A percentile compares a stretch with the other conserved stretches of the same genome.
Evolutionary conservation across 2,888 invertebrate genomes (phyloP).

Genomic region (Nasonia oneida): DNA sequence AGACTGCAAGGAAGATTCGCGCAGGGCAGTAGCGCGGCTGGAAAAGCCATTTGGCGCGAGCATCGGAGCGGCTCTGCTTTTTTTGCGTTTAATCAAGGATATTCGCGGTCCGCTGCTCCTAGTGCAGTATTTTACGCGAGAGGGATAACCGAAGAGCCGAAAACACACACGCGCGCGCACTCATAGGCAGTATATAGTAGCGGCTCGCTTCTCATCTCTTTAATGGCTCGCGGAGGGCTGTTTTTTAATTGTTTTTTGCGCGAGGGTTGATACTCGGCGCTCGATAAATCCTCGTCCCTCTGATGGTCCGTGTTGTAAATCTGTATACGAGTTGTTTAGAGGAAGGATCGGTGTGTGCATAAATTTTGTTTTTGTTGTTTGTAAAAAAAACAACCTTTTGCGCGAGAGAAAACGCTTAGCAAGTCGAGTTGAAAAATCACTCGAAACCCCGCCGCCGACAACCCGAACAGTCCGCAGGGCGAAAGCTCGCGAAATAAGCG

Average conservation of each 20-base stretch:
- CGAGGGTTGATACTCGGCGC: not conserved
- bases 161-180: conserved; percentile 3
- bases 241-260: not conserved
- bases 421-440: conserved; percentile 7
- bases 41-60: conserved; percentile 24
- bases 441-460: not conserved
- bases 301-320: not conserved
- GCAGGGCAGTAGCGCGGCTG: not conserved
- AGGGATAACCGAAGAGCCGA: conserved; percentile 62
- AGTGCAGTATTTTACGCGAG: conserved; percentile 66
- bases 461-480: not conserved
- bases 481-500: not conserved
- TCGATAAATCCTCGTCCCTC: not conserved
- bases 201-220: conserved; percentile 46
- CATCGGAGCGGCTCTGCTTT: conserved; percentile 64
- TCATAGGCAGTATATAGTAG: not conserved
- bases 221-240: conserved; percentile 45
- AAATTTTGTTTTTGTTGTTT: not conserved
- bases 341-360: not conserved
- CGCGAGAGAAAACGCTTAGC: not conserved
- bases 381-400: not conserved
- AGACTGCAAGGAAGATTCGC: conserved; percentile 42
- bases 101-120: conserved; percentile 76
- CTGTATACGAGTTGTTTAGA: not conserved
- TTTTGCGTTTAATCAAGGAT: conserved; percentile 78